Conservation (phyloP, 1,140 invertebrate genomes). For the Leptoteleia sp. region DNA sequence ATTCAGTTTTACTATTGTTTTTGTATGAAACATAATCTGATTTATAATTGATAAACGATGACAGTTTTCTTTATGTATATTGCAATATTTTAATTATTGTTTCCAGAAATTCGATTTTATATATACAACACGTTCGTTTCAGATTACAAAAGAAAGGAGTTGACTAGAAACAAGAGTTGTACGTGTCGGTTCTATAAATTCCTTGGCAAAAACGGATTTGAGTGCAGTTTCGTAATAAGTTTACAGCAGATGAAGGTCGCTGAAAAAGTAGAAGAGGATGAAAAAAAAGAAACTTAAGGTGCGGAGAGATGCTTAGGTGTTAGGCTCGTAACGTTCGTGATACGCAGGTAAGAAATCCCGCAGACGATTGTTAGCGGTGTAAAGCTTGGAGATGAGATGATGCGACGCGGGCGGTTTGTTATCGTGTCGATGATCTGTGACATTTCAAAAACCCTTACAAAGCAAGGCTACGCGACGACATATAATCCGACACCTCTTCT, state of each 20-base stretch:
- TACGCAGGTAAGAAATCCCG: conserved; percentile 72
- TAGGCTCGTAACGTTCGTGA: conserved; percentile 71
- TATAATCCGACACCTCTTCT: conserved; percentile 69
- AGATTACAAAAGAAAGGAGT: too few species aligned
- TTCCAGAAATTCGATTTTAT: too few species aligned
- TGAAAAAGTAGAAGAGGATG: conserved; percentile 33
- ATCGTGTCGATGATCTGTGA: conserved; percentile 76
- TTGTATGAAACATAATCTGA: too few species aligned
- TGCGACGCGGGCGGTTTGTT: conserved; percentile 73
- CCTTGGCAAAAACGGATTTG: conserved; percentile 18
- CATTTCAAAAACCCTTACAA: conserved; percentile 71
- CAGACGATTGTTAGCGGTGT: conserved; percentile 71
- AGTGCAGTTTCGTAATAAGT: conserved; percentile 48
- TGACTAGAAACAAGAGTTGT: too few species aligned
- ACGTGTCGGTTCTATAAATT: conserved; percentile 23
- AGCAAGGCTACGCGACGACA: conserved; percentile 62
- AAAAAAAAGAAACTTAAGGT: conserved; percentile 8
- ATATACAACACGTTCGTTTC: too few species aligned
- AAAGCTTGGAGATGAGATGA: conserved; percentile 72
- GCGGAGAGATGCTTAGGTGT: conserved; percentile 61
- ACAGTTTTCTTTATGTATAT: too few species aligned
- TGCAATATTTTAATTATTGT: too few species aligned
- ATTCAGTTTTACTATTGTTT: too few species aligned
- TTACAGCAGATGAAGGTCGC: conserved; percentile 33
- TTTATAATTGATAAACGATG: too few species aligned